A percentile compares a stretch with the other conserved stretches of the same genome.
These are phyloP conservation scores for Morus bassanus DNA, from an alignment of 2,797 vertebrate species.

Conservation along the genomic window DNA sequence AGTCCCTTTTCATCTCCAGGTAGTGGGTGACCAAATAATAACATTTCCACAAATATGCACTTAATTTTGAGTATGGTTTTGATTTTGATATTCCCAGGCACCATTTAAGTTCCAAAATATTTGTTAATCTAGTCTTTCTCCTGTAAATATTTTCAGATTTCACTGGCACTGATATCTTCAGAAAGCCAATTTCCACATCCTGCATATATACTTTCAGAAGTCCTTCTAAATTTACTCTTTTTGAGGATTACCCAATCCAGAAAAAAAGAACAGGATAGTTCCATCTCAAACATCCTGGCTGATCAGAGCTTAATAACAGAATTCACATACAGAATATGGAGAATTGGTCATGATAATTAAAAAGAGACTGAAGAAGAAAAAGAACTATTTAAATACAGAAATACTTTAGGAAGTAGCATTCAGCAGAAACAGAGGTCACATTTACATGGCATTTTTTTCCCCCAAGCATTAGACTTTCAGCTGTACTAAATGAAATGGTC, in stretches of 20 bases:
- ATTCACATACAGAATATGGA: neutral
- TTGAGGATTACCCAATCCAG: neutral
- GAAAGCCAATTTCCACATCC: neutral
- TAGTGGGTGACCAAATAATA: neutral
- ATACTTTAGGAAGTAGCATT: neutral
- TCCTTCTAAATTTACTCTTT: neutral
- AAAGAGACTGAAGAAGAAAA: neutral
- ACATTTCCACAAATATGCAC: neutral
- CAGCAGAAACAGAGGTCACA: neutral
- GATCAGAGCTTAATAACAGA: neutral
- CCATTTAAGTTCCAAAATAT: neutral
- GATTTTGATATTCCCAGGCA: neutral
- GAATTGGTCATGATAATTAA: neutral
- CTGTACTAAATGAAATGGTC: neutral
- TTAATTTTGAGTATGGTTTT: neutral
- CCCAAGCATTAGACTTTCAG: neutral
- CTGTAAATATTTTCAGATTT: neutral
- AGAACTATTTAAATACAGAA: neutral
- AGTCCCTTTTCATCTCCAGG: neutral
- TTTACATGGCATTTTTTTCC: neutral
- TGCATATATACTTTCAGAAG: neutral
- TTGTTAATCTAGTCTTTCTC: neutral
- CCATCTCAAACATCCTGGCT: neutral
- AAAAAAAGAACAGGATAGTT: neutral
- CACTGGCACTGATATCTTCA: neutral